Base-by-base conservation (phyloP, 2,888 invertebrate genomes). In the Chymomyza amoena region DNA sequence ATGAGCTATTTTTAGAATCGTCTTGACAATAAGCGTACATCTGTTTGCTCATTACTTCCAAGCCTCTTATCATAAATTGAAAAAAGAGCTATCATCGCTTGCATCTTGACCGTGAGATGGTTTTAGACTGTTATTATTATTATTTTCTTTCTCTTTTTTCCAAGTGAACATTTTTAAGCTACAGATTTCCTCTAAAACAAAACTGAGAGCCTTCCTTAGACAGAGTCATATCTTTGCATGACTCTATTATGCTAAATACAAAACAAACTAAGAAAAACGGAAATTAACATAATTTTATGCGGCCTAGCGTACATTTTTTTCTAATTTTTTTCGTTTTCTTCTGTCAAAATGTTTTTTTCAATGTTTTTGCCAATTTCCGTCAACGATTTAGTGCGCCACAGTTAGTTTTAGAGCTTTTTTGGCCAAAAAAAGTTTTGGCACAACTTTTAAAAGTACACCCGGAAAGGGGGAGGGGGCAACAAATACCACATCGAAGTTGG, bases 341-440 rank as follows among this genome's bases (percentile, higher is more conserved):
- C 20, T 25, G 20, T 15, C 20, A 57, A 57, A 25, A 13, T 60
- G n/a, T n/a, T 60, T 85, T 85, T 84, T 83, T 72, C 61, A 62
- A 77, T 84, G 86, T 82, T 82, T 80, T 84, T 86, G 84, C 84
- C 84, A 84, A 84, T 84, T 84, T 84, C 82, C 82, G 67, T 70
- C 66, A 65, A 66, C 73, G 67, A 79, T 79, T 80, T 70, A 80
- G 65, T 59, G 39, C 39, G 39, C 39, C 39, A 45, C 10, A 45
- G 39, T 45, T 45, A 45, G 39, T 45, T 45, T 45, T 13, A 45
- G 13, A 45, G 39, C 39, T 45, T 45, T 45, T 45, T 13, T 3
- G 6, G 39, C 7, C 28, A 0, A 13, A 45, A 45, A 45, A 45
- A 13, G 10, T 45, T 45, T 45, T 54, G 54, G 54, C 54, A 54